Conservation (phyloP, 2,888 invertebrate species). For the Lochmaea capreae region DNA sequence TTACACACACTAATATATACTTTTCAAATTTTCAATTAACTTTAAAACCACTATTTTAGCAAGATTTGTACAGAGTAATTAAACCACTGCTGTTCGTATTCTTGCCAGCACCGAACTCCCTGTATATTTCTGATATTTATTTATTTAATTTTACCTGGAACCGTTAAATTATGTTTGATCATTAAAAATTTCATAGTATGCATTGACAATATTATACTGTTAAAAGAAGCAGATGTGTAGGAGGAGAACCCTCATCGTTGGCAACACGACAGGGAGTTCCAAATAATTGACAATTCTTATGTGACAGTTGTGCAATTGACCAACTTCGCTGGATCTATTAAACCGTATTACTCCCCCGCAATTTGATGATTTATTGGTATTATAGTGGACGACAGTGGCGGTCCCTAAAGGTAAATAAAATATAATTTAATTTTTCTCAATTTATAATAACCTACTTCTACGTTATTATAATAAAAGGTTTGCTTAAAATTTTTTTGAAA, state of each 20-base stretch:
- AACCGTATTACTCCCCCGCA: constrained; percentile 56
- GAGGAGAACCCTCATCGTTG: constrained; percentile 35
- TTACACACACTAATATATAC: too few species aligned
- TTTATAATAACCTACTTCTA: not conserved
- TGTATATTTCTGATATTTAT: too few species aligned
- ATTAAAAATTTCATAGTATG: constrained; percentile 6
- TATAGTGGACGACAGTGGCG: constrained; percentile 16
- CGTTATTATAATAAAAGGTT: not conserved
- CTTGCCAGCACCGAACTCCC: too few species aligned
- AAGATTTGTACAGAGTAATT: too few species aligned
- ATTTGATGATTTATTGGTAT: constrained; percentile 54
- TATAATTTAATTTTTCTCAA: not conserved
- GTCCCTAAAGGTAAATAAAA: not conserved
- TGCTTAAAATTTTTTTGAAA: not conserved
- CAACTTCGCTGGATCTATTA: constrained; percentile 50
- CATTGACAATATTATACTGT: constrained; percentile 28
- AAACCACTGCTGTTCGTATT: too few species aligned
- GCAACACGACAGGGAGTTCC: constrained; percentile 34
- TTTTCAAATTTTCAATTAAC: too few species aligned
- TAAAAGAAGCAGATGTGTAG: constrained; percentile 40
- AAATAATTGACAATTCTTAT: constrained; percentile 49
- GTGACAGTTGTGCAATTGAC: constrained; percentile 58
- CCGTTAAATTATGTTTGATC: constrained; percentile 1
- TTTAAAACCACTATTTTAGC: too few species aligned
- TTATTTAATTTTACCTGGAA: not conserved